Base-by-base conservation (phyloP, 2,797 vertebrate species). In the Epinephelus malabaricus region DNA sequence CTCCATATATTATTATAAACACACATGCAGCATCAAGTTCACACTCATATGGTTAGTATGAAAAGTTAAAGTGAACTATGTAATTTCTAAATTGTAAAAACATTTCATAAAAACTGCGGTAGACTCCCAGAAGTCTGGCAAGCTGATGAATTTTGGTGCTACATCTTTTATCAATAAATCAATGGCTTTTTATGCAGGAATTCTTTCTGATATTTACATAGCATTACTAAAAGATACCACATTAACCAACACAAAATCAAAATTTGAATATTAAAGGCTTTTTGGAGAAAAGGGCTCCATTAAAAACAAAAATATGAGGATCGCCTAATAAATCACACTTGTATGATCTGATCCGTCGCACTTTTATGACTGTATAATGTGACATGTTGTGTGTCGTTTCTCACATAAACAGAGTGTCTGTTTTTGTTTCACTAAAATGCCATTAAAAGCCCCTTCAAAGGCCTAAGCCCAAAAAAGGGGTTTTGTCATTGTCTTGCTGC, bases 401-500 rank as follows among this genome's bases (percentile, higher is more conserved):
- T 62, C 38, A 47, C 45, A 53, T 56, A 53, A 50, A 54, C 69
- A 63, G 59, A 60, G 71, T 67, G 62, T 78, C 73, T 4, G 5
- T 74, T 82, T 85, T 76, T 83, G 77, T 87, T 85, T 77, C 66
- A 43, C 65, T 79, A 75, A 94, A 96, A 96, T 92, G 94, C 95
- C 95, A 95, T 95, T 96, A 94, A 95, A 95, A 92, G 62, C 93
- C 94, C 90, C 94, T 93, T 95, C 94, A 90, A 95, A 95, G 94
- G 95, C 94, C 93, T 91, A 90, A 89, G 94, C 93, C 94, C 90
- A 94, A 70, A 67, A 53, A 55, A 19, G 94, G 92, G 94, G 65
- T 18, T 86, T 92, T 94, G 93, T 96, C 92, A 95, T 96, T 94
- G 95, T 96, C 91, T 93, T 94, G 95, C 96, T 94, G 95, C 94